Percentiles rank a stretch among this genome's conserved stretches.
These are phyloP conservation scores for Cygnus buccinator DNA, from an alignment of 2,113 vertebrate genomes.

Conservation along the genomic window DNA sequence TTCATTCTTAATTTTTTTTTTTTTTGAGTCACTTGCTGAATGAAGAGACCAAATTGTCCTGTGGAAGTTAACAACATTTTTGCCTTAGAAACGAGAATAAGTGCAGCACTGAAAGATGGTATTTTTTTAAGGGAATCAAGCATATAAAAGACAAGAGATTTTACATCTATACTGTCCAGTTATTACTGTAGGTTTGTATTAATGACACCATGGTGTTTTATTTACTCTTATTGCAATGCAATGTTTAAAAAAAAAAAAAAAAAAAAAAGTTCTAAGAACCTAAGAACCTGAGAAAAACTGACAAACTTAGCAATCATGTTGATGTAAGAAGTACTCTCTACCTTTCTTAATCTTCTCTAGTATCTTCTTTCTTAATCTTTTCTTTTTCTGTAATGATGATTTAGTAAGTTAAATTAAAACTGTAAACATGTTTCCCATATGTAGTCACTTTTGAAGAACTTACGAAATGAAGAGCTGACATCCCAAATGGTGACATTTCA, in stretches of 20 bases:
- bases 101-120: not conserved
- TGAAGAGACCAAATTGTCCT: not conserved
- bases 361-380: not conserved
- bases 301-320: not conserved
- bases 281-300: not conserved
- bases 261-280: not conserved
- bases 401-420: not conserved
- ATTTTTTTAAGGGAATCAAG: not conserved
- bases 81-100: constrained; percentile 8
- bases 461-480: fast-evolving
- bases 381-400: not conserved
- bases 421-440: not conserved
- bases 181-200: not conserved
- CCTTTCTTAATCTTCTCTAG: not conserved
- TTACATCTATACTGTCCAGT: not conserved
- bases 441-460: not conserved
- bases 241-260: too few relatives aligned
- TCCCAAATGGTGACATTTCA: not conserved
- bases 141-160: not conserved
- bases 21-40: not conserved
- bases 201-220: not conserved
- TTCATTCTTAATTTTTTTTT: not conserved
- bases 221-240: not conserved
- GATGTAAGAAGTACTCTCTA: not conserved
- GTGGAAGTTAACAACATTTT: not conserved